Conservation (phyloP, 2,113 vertebrate species). For the Protomyctophum bolini region DNA sequence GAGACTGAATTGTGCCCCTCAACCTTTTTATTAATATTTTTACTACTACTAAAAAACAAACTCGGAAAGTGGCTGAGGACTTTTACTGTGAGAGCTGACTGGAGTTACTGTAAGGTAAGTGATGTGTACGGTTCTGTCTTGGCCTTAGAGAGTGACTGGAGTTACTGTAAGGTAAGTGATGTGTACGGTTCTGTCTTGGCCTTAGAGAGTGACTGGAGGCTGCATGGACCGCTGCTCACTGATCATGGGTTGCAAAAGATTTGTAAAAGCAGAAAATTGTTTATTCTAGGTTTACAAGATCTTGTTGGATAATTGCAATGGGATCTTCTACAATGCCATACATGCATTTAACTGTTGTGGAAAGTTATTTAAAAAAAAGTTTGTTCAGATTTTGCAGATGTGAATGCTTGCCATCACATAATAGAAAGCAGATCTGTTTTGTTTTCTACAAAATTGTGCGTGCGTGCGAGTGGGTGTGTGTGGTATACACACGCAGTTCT, state of each 20-base stretch:
- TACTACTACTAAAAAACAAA: neutral
- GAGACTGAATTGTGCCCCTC: constrained; percentile 40
- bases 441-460: neutral
- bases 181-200: constrained; percentile 3
- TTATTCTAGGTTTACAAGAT: too few species aligned
- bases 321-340: neutral
- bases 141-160: neutral
- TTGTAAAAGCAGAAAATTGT: neutral
- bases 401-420: too few species aligned
- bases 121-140: constrained; percentile 21
- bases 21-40: constrained; percentile 31
- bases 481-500: too few species aligned
- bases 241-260: neutral
- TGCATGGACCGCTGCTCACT: neutral
- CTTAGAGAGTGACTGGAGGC: neutral
- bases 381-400: too few species aligned
- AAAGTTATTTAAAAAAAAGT: too few species aligned
- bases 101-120: constrained; percentile 60
- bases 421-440: too few species aligned
- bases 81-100: constrained; percentile 36
- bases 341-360: neutral
- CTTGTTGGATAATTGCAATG: neutral
- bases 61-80: constrained; percentile 33
- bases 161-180: constrained; percentile 58
- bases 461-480: neutral